These are phyloP conservation scores for Megalops cyprinoides DNA, from an alignment of 2,797 vertebrate genomes.

Conservation along the genomic window DNA sequence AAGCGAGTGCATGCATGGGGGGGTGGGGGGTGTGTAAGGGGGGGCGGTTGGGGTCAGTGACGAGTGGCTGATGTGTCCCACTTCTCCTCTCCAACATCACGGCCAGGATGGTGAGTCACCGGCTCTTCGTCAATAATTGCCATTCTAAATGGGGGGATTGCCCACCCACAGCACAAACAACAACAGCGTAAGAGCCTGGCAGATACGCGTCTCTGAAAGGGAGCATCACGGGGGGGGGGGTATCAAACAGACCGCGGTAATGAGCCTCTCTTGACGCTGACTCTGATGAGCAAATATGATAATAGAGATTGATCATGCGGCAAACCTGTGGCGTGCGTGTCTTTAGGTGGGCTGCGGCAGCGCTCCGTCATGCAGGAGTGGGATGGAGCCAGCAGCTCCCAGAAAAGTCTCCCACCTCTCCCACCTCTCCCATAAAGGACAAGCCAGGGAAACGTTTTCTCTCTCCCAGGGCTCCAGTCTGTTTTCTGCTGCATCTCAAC, in stretches of 20 bases:
- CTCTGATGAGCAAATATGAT: slow-evolving; percentile 30
- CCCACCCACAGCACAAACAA: slow-evolving; percentile 35
- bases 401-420: neutral
- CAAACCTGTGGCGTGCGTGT: neutral
- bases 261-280: slow-evolving; percentile 23
- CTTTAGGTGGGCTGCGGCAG: neutral
- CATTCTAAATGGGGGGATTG: slow-evolving; percentile 29
- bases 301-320: slow-evolving; percentile 31
- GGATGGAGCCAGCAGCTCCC: neutral
- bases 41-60: neutral
- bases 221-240: slow-evolving; percentile 10
- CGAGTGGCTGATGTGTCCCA: slow-evolving; percentile 9
- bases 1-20: neutral
- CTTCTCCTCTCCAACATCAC: slow-evolving; percentile 1
- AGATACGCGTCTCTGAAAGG: slow-evolving; percentile 10
- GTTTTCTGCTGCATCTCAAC: neutral
- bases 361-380: neutral
- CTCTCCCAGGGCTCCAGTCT: neutral
- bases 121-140: slow-evolving; percentile 39
- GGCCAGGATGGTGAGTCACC: slow-evolving; percentile 44
- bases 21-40: neutral
- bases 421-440: neutral
- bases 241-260: slow-evolving; percentile 33
- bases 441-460: neutral
- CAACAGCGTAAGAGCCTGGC: slow-evolving; percentile 24